Conservation (phyloP, 2,113 vertebrate species). For the Gasterosteus aculeatus region DNA sequence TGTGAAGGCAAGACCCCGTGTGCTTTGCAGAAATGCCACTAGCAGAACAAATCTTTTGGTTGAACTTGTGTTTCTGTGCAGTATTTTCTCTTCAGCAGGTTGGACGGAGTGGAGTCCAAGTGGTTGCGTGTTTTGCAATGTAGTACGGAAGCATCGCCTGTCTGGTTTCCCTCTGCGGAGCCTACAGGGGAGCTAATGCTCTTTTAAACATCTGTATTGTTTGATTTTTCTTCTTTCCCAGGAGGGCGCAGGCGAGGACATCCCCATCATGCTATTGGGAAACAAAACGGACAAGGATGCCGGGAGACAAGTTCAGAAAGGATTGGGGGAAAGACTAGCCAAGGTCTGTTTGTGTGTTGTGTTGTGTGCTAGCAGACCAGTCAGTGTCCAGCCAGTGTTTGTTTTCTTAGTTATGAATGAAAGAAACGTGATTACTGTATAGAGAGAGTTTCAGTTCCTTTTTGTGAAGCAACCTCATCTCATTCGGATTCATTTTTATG, state of each 20-base stretch:
- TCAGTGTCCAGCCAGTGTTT: background rate
- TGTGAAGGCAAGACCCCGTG: constrained; percentile 83
- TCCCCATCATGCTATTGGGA: constrained; percentile 89
- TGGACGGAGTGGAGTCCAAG: too few species aligned
- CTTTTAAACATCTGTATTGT: background rate
- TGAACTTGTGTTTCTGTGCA: background rate
- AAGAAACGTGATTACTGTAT: background rate
- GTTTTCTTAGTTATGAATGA: background rate
- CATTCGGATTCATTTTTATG: background rate
- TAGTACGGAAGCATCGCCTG: too few species aligned
- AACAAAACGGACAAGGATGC: constrained; percentile 90
- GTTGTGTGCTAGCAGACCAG: background rate
- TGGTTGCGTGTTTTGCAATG: too few species aligned
- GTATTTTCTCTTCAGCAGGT: too few species aligned
- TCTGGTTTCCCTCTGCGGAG: background rate
- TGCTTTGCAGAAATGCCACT: background rate
- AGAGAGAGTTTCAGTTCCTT: background rate
- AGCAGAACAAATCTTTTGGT: background rate
- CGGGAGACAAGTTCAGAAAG: constrained; percentile 84
- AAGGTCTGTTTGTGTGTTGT: constrained; percentile 80
- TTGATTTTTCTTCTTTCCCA: constrained; percentile 54
- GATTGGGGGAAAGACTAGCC: constrained; percentile 85
- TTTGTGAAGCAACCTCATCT: background rate
- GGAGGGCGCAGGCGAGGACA: constrained; percentile 87
- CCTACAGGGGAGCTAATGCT: background rate